Evolutionary conservation across 1,140 invertebrate species (phyloP), one percentile per base, ranked within the genome.

Genomic region (Drosophila micromelanica): DNA sequence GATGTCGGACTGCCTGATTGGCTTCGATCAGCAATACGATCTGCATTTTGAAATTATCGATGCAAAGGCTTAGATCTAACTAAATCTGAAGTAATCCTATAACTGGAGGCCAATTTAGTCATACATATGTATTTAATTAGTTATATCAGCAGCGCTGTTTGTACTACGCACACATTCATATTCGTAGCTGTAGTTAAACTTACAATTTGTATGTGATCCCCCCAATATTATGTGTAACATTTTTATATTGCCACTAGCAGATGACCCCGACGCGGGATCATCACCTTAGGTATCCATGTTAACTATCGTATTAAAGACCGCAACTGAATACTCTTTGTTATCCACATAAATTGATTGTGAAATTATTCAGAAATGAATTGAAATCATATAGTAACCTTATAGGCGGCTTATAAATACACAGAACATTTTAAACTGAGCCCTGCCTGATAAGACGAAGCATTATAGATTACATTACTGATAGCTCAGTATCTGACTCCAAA

Each of bases 1-100:
- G 9, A 95, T 99, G 93, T 98, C 97, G 57, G 98, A 99, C 93
- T 96, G 96, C 55, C 99, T 99, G 89, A 93, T 99, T 27, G 98
- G 98, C 17, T 93, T 99, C 8, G 99, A 99, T 93, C 98, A 99
- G 89, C 97, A 99, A 90, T 99, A 98, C 85, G 93, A 95, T 71
- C 90, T 96, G 43, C 92, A 94, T 57, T 90, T 96, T 63, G 94
- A 96, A 79, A 92, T 96, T n/a, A 90, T 94, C 12, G 93, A 93
- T 65, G 92, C 93, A 3, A 86, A 90, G 13, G 40, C 54, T 12
- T 86, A 73, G 20, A 32, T n/a, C 5, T 8, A 15, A 20, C 42
- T 32, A 27, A 8, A 37, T n/a, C 1, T 42, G 9, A 7, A 38
- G 35, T 17, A 15, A 11, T 67, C 77, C 69, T 51, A 57, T 57